A percentile compares a stretch with the other conserved stretches of the same genome.
Evolutionary conservation across 2,113 vertebrate genomes (phyloP).

Genomic region (Elephas maximus): DNA sequence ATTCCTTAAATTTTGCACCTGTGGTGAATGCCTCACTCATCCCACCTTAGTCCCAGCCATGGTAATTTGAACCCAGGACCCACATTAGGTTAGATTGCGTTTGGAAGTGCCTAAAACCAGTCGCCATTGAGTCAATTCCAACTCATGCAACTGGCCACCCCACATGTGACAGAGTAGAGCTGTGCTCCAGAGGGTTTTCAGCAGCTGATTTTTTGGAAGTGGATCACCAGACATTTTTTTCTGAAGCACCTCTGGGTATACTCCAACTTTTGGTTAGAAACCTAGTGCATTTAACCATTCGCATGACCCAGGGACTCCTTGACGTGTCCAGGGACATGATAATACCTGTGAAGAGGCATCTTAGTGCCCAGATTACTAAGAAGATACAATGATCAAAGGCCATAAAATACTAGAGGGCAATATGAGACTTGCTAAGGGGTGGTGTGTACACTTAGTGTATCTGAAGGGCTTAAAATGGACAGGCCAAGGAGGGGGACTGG

Average conservation of each 20-base stretch:
- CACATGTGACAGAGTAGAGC: neutral
- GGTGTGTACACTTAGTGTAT: fast-evolving
- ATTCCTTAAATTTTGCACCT: neutral
- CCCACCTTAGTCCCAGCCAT: neutral
- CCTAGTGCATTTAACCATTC: neutral
- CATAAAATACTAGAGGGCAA: neutral
- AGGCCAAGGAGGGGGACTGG: neutral
- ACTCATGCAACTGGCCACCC: neutral
- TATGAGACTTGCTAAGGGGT: fast-evolving
- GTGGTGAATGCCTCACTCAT: neutral
- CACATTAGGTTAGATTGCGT: neutral
- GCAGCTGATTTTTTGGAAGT: neutral
- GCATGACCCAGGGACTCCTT: neutral
- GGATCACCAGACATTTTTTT: neutral
- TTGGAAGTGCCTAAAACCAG: neutral
- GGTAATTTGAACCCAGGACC: neutral
- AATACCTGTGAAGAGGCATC: neutral
- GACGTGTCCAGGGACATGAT: neutral
- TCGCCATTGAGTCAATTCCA: neutral
- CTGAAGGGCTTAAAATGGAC: neutral
- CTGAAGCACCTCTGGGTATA: neutral
- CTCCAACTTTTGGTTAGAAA: neutral
- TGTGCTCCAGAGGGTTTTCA: neutral
- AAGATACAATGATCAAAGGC: neutral
- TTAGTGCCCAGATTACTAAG: neutral